These are phyloP conservation scores for Rapana venosa DNA, from an alignment of 2,888 invertebrate genomes.

Conservation along the genomic window DNA sequence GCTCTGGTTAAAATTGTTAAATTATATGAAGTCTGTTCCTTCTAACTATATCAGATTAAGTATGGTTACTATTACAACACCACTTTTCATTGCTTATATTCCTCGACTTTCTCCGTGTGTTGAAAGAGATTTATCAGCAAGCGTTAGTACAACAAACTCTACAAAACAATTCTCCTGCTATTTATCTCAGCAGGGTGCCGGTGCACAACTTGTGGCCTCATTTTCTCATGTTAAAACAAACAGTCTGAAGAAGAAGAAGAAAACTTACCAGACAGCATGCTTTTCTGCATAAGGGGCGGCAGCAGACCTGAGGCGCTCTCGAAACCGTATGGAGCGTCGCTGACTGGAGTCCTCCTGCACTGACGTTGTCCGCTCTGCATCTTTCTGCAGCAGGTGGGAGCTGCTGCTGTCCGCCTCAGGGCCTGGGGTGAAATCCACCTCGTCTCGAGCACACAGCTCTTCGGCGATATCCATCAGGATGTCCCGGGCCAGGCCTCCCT, in stretches of 20 bases:
- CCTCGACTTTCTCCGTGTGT: background rate
- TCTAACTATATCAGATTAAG: too few relatives aligned
- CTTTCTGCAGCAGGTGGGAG: background rate
- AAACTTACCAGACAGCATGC: slow-evolving; percentile 4
- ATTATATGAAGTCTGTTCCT: too few relatives aligned
- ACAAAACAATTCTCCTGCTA: background rate
- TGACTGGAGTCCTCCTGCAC: background rate
- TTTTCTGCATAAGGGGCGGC: background rate
- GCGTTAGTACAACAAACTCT: background rate
- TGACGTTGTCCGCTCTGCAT: background rate
- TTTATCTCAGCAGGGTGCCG: too few relatives aligned
- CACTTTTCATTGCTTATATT: background rate
- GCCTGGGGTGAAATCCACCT: background rate
- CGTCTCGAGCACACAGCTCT: slow-evolving; percentile 6
- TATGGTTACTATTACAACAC: too few relatives aligned
- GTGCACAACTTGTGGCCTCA: too few relatives aligned
- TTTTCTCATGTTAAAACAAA: background rate
- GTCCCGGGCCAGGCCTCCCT: background rate
- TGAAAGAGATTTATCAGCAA: background rate
- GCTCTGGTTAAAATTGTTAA: too few relatives aligned
- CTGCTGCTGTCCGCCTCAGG: background rate
- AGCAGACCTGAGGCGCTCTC: background rate
- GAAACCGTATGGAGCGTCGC: background rate
- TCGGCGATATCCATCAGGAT: slow-evolving; percentile 7
- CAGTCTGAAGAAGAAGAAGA: background rate